Percentiles rank a stretch among this genome's conserved stretches.
phyloP scores from a whole-genome alignment of 2,888 invertebrate genomes.

The Melinaea menophilus region DNA sequence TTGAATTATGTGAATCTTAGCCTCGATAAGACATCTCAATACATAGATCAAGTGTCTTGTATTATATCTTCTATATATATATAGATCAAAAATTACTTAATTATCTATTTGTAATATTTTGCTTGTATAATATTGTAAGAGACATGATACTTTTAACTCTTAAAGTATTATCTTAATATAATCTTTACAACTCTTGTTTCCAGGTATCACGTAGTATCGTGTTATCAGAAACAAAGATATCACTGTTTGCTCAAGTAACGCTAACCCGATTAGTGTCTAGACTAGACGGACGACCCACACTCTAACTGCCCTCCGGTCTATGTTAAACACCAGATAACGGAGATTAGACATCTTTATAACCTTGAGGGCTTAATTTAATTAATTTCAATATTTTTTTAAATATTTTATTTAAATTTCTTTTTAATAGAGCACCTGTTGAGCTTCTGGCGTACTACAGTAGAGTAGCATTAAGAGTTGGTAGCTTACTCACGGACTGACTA shows the following conservation, averaged over 20 bases:
- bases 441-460: too few relatives aligned
- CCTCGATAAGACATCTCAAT: conserved; percentile 16
- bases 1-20: conserved; percentile 23
- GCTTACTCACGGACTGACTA: too few relatives aligned
- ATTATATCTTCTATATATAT: conserved; percentile 26
- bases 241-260: conserved; percentile 58
- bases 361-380: not conserved
- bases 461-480: too few relatives aligned
- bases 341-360: conserved; percentile 41
- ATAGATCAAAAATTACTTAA: too few relatives aligned
- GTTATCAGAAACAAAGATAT: conserved; percentile 45
- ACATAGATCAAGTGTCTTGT: conserved; percentile 19
- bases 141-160: not conserved
- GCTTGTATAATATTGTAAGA: too few relatives aligned
- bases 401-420: too few relatives aligned
- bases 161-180: not conserved
- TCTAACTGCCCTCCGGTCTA: conserved; percentile 44
- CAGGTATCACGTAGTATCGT: conserved; percentile 49
- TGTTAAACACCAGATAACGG: conserved; percentile 62
- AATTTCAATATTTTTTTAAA: too few relatives aligned
- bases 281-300: conserved; percentile 68
- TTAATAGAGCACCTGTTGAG: too few relatives aligned
- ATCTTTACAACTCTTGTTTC: conserved; percentile 67
- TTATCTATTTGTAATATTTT: too few relatives aligned
- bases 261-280: conserved; percentile 64